Evolutionary conservation across 2,888 invertebrate species (phyloP), one percentile per base, ranked within the genome.

Genomic region (Cheiracanthium punctorium): DNA sequence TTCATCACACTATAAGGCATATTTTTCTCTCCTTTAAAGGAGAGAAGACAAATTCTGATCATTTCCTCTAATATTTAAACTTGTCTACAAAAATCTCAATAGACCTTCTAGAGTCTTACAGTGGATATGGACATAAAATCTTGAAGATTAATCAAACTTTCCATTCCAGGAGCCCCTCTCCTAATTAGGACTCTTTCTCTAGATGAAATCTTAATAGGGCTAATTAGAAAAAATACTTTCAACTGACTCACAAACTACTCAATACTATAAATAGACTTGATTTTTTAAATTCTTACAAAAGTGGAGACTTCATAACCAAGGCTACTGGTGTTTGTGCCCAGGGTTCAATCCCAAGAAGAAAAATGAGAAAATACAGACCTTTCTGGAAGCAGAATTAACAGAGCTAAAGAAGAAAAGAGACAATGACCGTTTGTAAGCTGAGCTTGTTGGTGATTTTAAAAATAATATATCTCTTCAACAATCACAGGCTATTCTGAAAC

Each of bases 41-140:
- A 8, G 70, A 33, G 30, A 65, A 52, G 20, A 73, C 43, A n/a
- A 76, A 76, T 29, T 41, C 43, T n/a, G 37, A 76, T 5, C 30
- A 41, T 64, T 33, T 10, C 29, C 24, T 64, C 10, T 14, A 32
- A 37, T 33, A 74, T 20, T 24, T 8, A 33, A 58, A 33, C 7
- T 1, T 64, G 14, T 24, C 74, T 0, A 14, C 14, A 28, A 28
- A 33, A 33, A 64, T 28, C 7, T 64, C 58, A 33, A 7, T 74
- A 24, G 28, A 74, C 14, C 12, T 74, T 17, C 24, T 67, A 32
- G 52, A 74, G 41, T 73, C 76, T 0, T 43, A 20, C 5, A 76
- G 65, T 76, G 43, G 76, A 4, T 30, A 65, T 76, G 67, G 41
- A n/a, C 65, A 65, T 69, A 69, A 17, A 69, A 69, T 67, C 20